Percentiles rank a stretch among this genome's conserved stretches.
Evolutionary conservation across 1,140 invertebrate species (phyloP).

Genomic region (Trichonephila inaurata): DNA sequence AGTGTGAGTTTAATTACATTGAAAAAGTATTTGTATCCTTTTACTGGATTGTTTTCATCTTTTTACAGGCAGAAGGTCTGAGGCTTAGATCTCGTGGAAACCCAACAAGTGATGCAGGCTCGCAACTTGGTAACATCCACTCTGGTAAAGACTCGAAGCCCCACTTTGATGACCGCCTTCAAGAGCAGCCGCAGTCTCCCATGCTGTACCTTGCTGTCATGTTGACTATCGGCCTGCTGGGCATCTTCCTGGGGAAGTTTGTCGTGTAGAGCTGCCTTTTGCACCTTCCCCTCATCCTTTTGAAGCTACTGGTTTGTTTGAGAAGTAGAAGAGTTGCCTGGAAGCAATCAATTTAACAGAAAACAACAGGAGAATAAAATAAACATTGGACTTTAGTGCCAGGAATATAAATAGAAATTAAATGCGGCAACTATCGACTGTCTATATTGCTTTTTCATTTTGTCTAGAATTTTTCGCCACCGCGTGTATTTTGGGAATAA

Average conservation of each 20-base stretch:
- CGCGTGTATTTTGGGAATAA: slow-evolving; percentile 60
- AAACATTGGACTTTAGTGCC: slow-evolving; percentile 65
- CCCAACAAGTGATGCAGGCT: slow-evolving; percentile 61
- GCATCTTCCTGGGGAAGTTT: slow-evolving; percentile 73
- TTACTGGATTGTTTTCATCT: too few species aligned
- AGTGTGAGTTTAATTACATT: too few species aligned
- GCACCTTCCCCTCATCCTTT: slow-evolving; percentile 59
- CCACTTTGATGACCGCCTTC: slow-evolving; percentile 16
- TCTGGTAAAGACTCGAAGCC: slow-evolving; percentile 10
- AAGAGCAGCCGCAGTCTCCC: slow-evolving; percentile 70
- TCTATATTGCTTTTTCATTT: slow-evolving; percentile 65
- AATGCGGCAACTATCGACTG: slow-evolving; percentile 63
- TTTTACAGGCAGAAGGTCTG: slow-evolving; percentile 52
- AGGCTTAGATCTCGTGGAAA: slow-evolving; percentile 55
- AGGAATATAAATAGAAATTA: slow-evolving; percentile 56
- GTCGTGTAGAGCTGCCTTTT: slow-evolving; percentile 49
- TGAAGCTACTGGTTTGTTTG: slow-evolving; percentile 75
- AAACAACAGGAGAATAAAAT: not conserved
- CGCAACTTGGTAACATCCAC: not conserved
- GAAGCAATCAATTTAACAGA: slow-evolving; percentile 44
- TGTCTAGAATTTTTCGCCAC: slow-evolving; percentile 45
- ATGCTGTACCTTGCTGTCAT: slow-evolving; percentile 72
- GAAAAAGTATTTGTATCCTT: too few species aligned
- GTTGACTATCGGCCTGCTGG: slow-evolving; percentile 66
- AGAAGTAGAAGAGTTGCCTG: slow-evolving; percentile 72